These are phyloP conservation scores for Propithecus coquereli DNA, from an alignment of 2,113 vertebrate genomes.

Conservation along the genomic window DNA sequence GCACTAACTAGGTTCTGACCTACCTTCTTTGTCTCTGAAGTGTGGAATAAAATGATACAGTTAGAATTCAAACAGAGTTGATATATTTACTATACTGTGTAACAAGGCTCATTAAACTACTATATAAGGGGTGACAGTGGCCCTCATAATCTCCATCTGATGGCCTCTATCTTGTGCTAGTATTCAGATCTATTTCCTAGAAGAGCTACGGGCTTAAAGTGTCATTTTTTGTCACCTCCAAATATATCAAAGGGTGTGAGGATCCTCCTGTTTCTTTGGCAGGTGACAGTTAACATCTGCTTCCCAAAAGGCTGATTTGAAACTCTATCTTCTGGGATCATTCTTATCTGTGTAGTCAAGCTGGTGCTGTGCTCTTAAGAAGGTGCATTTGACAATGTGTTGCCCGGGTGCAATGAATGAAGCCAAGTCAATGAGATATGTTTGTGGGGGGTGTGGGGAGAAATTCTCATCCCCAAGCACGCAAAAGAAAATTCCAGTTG, in stretches of 20 bases:
- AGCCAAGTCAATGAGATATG: not conserved
- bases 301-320: conserved; percentile 34
- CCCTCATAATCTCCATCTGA: not conserved
- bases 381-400: conserved; percentile 57
- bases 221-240: conserved; percentile 67
- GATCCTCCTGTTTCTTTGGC: conserved; percentile 42
- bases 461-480: not conserved
- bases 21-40: not conserved
- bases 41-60: not conserved
- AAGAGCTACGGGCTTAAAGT: conserved; percentile 32
- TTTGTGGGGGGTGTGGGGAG: not conserved
- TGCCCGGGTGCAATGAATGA: conserved; percentile 20
- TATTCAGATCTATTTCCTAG: conserved; percentile 12
- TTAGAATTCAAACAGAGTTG: not conserved
- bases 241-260: conserved; percentile 54
- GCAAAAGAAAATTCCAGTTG: not conserved
- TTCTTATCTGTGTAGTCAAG: conserved; percentile 47
- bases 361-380: conserved; percentile 3
- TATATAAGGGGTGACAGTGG: not conserved
- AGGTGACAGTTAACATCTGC: conserved; percentile 58
- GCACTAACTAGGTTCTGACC: not conserved
- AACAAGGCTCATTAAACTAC: not conserved
- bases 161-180: not conserved
- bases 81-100: not conserved
- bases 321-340: conserved; percentile 56